Base-by-base conservation (phyloP, 2,797 vertebrate species). In the Enteromius argenteus region DNA sequence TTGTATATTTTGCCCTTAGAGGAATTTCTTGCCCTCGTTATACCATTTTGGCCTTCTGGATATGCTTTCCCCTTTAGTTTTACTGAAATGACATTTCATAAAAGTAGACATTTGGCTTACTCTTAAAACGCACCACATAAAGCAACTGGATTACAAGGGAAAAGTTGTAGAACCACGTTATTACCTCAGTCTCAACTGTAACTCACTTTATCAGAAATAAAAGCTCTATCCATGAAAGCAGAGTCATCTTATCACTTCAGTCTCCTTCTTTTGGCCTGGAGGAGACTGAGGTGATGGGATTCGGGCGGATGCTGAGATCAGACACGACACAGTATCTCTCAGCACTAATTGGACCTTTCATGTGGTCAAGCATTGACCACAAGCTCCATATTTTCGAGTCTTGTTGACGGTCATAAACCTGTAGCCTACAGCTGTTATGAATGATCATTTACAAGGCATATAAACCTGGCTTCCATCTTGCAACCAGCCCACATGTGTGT, bases 341-440 rank as follows among this genome's bases (percentile, higher is more conserved):
- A 58, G 56, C 23, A 71, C 72, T 87, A 87, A 84, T 53, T 86
- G 53, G 62, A 49, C 15, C 13, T 84, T 80, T 37, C 42, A 76
- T 86, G 39, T 82, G 32, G 76, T 83, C 77, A 80, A 80, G 58
- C 64, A 32, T 58, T 71, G 71, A 71, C 71, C 35, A 30, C 60
- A 76, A 72, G 51, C 51, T 60, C 62, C 71, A 86, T 32, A 80
- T 69, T 79, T 75, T 86, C 56, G 49, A 46, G 49, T 78, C 23
- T 78, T 69, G 64, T 58, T 79, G 83, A 74, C 21, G 46, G 23
- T 21, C 44, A 49, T 83, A 64, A 83, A 74, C 68, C 76, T 83
- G 72, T 78, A 44, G 68, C 68, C 68, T 46, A 39, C 35, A 68
- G 80, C 44, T 73, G 46, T 73, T 86, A 82, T 69, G 23, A 77